Evolutionary conservation across 2,888 invertebrate species (phyloP).

Genomic region (Drosophila longiperda): DNA sequence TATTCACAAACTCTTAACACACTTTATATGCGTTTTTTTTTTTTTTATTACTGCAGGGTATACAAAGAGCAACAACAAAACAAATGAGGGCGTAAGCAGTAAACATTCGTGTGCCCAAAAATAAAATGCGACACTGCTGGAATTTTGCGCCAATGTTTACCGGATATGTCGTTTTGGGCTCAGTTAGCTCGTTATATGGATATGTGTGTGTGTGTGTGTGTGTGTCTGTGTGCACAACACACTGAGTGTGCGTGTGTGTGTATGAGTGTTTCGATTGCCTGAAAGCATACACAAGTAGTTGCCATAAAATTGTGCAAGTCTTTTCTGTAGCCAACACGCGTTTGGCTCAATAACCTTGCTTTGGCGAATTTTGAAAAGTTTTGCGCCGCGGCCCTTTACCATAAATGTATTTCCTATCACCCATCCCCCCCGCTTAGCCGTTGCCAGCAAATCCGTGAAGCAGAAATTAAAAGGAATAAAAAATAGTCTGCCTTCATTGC

Average conservation of each 20-base stretch:
- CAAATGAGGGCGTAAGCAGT: slow-evolving; percentile 30
- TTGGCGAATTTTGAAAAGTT: slow-evolving; percentile 48
- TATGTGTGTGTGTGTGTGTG: slow-evolving; percentile 5
- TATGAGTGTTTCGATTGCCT: slow-evolving; percentile 45
- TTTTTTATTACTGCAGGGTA: slow-evolving; percentile 1
- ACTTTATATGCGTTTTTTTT: neutral
- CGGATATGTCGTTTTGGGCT: slow-evolving; percentile 72
- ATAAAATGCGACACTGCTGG: slow-evolving; percentile 66
- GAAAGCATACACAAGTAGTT: slow-evolving; percentile 39
- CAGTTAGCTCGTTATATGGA: slow-evolving; percentile 51
- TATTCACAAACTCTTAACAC: neutral
- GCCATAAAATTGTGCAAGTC: slow-evolving; percentile 37
- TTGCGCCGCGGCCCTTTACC: slow-evolving; percentile 9
- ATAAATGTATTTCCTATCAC: neutral
- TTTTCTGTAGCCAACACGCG: slow-evolving; percentile 28
- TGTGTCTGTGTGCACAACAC: neutral
- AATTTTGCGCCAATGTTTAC: slow-evolving; percentile 58
- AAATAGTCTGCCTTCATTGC: slow-evolving; percentile 6
- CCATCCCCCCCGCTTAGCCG: neutral
- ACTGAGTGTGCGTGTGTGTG: neutral
- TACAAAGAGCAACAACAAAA: slow-evolving; percentile 22
- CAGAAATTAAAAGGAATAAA: neutral
- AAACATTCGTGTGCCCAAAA: slow-evolving; percentile 48
- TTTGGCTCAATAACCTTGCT: slow-evolving; percentile 52
- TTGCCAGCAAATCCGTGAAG: neutral